Evolutionary conservation across 2,888 invertebrate genomes (phyloP), one percentile per base, ranked within the genome.

Genomic region (Lithosia quadra): DNA sequence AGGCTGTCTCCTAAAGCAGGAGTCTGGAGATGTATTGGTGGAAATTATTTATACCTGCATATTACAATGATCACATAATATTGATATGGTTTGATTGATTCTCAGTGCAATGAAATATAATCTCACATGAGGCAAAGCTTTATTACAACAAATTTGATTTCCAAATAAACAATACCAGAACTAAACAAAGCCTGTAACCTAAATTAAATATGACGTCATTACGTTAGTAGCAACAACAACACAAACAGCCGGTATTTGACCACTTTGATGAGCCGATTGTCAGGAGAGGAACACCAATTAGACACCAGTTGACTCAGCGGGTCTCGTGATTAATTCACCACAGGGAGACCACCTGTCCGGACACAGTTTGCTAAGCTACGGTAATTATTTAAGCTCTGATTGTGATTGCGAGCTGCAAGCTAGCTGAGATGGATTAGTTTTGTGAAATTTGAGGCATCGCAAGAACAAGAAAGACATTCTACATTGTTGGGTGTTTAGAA

Each of bases 291-390:
- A 63, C 72, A 76, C 75, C 81, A 85, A 86, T 86, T 85, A 85
- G 77, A 78, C 76, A 66, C 57, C 64, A 65, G 83, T 83, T 84
- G 86, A 85, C 81, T 84, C 85, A 84, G 85, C 85, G 57, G 72
- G 24, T 62, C 13, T 18, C 24, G 53, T 71, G 68, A 71, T 68
- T 91, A 89, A 89, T 90, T 90, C 85, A 87, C 86, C 86, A 79
- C 87, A 86, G 84, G 79, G 83, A 64, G 24, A 61, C 74, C 85
- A 87, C 86, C 87, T 88, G 80, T 69, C 76, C 74, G 66, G 69
- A 81, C 75, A 79, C 75, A 79, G 87, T 87, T 88, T 86, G 83
- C 85, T 84, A 82, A 85, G 79, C 83, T 78, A 75, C 72, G 79
- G 84, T 84, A 84, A 86, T 86, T 86, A 86, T 84, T 83, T 77